Percentiles rank a stretch among this genome's conserved stretches.
phyloP scores from a whole-genome alignment of 1,140 invertebrate species.

The Portunus trituberculatus region DNA sequence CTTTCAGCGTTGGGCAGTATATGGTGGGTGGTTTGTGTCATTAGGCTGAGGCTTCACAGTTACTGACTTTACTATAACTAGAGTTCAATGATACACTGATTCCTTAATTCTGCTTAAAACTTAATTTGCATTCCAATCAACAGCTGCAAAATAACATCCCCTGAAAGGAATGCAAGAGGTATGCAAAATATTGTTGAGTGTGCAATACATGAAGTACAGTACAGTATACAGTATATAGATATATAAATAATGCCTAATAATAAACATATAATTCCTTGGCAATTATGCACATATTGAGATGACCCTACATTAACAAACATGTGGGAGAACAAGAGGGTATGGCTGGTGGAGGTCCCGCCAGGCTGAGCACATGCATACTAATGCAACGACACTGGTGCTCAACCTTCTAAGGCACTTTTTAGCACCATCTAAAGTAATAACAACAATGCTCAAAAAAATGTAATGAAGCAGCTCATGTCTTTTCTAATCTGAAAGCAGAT shows the following conservation, averaged over 20 bases:
- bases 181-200: conserved; percentile 55
- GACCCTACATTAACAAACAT: conserved; percentile 50
- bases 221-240: conserved; percentile 57
- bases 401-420: conserved; percentile 75
- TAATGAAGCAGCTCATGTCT: background rate
- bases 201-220: conserved; percentile 65
- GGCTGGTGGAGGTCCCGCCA: conserved; percentile 25
- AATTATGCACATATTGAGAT: conserved; percentile 63
- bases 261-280: conserved; percentile 62
- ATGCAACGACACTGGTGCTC: conserved; percentile 64
- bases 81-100: conserved; percentile 5
- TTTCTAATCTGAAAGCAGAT: background rate
- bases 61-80: conserved; percentile 35
- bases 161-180: conserved; percentile 58
- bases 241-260: conserved; percentile 69
- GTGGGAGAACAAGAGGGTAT: conserved; percentile 26
- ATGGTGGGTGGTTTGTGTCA: conserved; percentile 3
- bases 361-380: conserved; percentile 38
- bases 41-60: conserved; percentile 28
- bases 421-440: conserved; percentile 72
- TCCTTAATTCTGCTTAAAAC: conserved; percentile 37
- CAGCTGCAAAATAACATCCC: conserved; percentile 30
- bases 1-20: conserved; percentile 33
- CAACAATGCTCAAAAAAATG: conserved; percentile 36
- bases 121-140: conserved; percentile 49